These are phyloP conservation scores for Petromus typicus DNA, from an alignment of 2,113 vertebrate species.

Conservation along the genomic window DNA sequence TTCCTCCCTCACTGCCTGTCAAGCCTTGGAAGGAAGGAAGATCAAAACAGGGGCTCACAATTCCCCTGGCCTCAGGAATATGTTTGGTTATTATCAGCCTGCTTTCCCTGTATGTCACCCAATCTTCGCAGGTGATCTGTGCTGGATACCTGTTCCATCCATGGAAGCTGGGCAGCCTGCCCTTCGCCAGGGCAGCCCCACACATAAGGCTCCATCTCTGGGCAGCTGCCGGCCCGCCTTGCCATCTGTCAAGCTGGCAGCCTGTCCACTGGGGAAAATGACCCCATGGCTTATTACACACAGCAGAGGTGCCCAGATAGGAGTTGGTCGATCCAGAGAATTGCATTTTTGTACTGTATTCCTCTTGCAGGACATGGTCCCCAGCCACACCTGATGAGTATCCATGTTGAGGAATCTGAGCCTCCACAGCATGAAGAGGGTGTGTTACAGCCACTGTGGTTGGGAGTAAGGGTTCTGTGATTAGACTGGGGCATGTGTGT, in stretches of 20 bases:
- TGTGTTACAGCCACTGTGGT: accelerated
- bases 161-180: background rate
- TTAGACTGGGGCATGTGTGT: background rate
- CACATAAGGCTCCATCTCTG: slow-evolving; percentile 34
- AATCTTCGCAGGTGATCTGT: background rate
- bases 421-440: background rate
- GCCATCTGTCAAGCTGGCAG: slow-evolving; percentile 70
- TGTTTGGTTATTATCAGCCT: background rate
- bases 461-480: background rate
- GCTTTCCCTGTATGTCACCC: background rate
- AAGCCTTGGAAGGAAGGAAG: background rate
- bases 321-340: background rate
- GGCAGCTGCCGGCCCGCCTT: slow-evolving; percentile 36
- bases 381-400: too few relatives aligned
- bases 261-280: background rate
- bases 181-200: background rate
- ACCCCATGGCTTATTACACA: slow-evolving; percentile 24
- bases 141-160: background rate
- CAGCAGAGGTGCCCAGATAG: background rate
- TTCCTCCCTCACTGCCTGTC: background rate
- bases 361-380: slow-evolving; percentile 44
- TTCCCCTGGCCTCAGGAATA: background rate
- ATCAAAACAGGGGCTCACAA: background rate
- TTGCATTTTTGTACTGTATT: background rate
- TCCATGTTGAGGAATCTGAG: background rate